Evolutionary conservation across 2,797 vertebrate genomes (phyloP), one percentile per base, ranked within the genome.

Genomic region (Gadopsis bispinosus): DNA sequence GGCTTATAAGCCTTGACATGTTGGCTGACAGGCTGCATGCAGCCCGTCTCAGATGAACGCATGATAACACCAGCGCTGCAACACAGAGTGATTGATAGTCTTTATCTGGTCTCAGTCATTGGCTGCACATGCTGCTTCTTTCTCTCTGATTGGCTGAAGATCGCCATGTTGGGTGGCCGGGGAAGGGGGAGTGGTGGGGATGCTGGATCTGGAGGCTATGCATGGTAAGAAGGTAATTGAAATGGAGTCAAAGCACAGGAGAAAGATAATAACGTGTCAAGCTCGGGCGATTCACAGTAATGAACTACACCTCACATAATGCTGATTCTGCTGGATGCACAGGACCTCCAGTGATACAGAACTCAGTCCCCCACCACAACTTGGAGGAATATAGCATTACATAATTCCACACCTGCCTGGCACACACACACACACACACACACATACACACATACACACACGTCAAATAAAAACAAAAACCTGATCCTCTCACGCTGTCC

Each of bases 191-290:
- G 41, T 26, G 64, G 69, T 35, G 80, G 76, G 29, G 82, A 75
- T 62, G 80, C 69, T 48, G 74, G 53, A 61, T 79, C 75, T 79
- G 81, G 90, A 87, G 86, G 88, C 92, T 88, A 90, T 87, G 93
- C 93, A 92, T 93, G 91, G 93, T 91, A 94, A 93, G 93, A 95
- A 89, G 89, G 91, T 95, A 95, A 96, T 95, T 96, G 95, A 96
- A 96, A 95, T 94, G 92, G 94, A 96, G 94, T 94, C 94, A 91
- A 94, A 93, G 92, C 92, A 93, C 90, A 87, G 83, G 85, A 94
- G 91, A 94, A 94, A 95, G 94, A 95, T 96, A 95, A 95, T 95
- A 95, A 95, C 87, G 89, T 93, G 94, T 95, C 95, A 95, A 85
- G 95, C 92, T 90, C 80, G 90, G 93, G 79, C 69, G 91, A 88